Evolutionary conservation across 2,113 vertebrate species (phyloP).

Genomic region (Macquaria ambigua): DNA sequence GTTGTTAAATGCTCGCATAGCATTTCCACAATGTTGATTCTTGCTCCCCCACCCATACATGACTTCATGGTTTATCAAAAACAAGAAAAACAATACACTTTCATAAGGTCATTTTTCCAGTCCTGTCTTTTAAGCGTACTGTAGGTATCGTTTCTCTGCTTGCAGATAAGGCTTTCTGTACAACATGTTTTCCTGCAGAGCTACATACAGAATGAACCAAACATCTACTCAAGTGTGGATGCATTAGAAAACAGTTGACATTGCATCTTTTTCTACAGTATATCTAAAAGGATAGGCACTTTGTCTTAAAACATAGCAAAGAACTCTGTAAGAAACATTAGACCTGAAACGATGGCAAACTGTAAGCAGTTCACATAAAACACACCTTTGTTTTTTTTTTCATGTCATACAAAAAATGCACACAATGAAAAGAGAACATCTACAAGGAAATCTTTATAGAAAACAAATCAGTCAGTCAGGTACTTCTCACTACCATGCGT

Average conservation of each 20-base stretch:
- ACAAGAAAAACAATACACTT: constrained; percentile 54
- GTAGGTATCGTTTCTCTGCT: constrained; percentile 62
- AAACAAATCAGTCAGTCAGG: constrained; percentile 76
- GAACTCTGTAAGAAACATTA: constrained; percentile 85
- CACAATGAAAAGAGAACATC: constrained; percentile 87
- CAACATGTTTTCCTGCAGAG: constrained; percentile 71
- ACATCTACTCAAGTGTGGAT: constrained; percentile 71
- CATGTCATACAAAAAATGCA: constrained; percentile 87
- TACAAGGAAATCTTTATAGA: constrained; percentile 82
- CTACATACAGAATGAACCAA: constrained; percentile 64
- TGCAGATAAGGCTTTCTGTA: constrained; percentile 77
- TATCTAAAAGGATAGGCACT: constrained; percentile 95
- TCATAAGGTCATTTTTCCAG: constrained; percentile 36
- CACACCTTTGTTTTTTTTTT: constrained; percentile 59
- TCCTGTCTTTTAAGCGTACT: constrained; percentile 41
- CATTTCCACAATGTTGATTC: constrained; percentile 51
- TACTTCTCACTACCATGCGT: constrained; percentile 59
- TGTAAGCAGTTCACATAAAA: constrained; percentile 75
- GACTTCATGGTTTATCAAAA: constrained; percentile 62
- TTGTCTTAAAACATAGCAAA: constrained; percentile 90
- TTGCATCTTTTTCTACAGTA: constrained; percentile 85
- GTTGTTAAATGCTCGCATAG: constrained; percentile 64
- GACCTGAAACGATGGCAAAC: constrained; percentile 89
- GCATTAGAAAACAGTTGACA: constrained; percentile 81
- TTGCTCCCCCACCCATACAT: constrained; percentile 32